Percentiles rank a stretch among this genome's conserved stretches.
phyloP scores from a whole-genome alignment of 1,140 invertebrate genomes.

The Drosophila murphyi region DNA sequence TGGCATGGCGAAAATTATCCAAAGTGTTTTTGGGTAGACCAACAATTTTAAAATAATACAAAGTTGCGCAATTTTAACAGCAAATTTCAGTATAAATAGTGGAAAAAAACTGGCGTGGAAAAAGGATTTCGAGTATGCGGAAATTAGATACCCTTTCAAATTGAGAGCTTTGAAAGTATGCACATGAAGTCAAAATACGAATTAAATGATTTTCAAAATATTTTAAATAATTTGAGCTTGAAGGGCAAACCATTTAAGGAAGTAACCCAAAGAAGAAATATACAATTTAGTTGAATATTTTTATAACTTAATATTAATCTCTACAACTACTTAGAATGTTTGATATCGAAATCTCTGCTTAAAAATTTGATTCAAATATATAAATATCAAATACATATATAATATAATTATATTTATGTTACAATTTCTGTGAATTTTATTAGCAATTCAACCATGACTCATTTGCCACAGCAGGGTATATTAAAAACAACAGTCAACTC shows the following conservation, averaged over 20 bases:
- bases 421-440: neutral
- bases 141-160: constrained; percentile 1
- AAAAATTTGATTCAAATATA: neutral
- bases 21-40: constrained; percentile 38
- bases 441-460: neutral
- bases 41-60: constrained; percentile 38
- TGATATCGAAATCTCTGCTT: too few relatives aligned
- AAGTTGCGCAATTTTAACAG: constrained; percentile 60
- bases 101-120: constrained; percentile 52
- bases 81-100: constrained; percentile 36
- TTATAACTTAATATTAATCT: too few relatives aligned
- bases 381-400: too few relatives aligned
- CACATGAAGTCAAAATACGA: too few relatives aligned
- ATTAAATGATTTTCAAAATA: too few relatives aligned
- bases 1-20: constrained; percentile 53
- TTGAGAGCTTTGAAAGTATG: neutral
- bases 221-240: too few relatives aligned
- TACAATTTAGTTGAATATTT: too few relatives aligned
- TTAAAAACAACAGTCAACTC: neutral
- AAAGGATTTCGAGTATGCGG: neutral
- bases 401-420: too few relatives aligned
- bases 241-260: too few relatives aligned
- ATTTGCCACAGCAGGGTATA: neutral
- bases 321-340: too few relatives aligned
- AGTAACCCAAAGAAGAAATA: too few relatives aligned